These are phyloP conservation scores for Sebastes flavidus DNA, from an alignment of 2,797 vertebrate species.

Conservation along the genomic window DNA sequence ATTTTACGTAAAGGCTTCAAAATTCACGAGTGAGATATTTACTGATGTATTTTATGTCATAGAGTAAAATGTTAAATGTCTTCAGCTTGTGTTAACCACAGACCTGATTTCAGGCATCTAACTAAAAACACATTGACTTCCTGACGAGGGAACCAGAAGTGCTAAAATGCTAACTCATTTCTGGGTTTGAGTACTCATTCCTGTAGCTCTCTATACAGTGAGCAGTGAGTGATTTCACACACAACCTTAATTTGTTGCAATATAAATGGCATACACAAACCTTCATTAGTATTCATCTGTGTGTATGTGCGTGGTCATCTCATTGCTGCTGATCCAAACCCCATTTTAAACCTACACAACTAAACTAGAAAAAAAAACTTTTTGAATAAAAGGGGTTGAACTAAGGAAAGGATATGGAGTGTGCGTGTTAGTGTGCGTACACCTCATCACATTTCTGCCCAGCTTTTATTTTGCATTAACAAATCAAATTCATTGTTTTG, in stretches of 20 bases:
- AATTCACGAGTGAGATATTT: too few species aligned
- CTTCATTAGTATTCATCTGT: neutral
- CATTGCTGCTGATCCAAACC: neutral
- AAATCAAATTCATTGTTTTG: neutral
- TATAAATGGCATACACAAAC: neutral
- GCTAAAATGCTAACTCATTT: too few species aligned
- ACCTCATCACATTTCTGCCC: neutral
- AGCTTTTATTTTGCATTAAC: neutral
- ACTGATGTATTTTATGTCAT: too few species aligned
- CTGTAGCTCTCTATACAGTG: too few species aligned
- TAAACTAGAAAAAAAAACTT: neutral
- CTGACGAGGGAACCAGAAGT: too few species aligned
- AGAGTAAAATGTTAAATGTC: too few species aligned
- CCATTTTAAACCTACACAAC: neutral
- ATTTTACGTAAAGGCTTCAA: too few species aligned
- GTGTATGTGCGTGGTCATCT: neutral
- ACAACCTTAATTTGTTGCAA: neutral
- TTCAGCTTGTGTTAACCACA: too few species aligned
- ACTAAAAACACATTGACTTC: too few species aligned
- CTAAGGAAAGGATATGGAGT: neutral
- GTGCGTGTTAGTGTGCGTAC: neutral
- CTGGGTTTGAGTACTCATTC: too few species aligned
- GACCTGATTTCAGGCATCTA: too few species aligned
- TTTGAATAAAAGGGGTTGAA: slow-evolving; percentile 18
- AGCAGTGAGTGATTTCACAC: too few species aligned